Base-by-base conservation (phyloP, 2,888 invertebrate species). In the Elysia crispata region DNA sequence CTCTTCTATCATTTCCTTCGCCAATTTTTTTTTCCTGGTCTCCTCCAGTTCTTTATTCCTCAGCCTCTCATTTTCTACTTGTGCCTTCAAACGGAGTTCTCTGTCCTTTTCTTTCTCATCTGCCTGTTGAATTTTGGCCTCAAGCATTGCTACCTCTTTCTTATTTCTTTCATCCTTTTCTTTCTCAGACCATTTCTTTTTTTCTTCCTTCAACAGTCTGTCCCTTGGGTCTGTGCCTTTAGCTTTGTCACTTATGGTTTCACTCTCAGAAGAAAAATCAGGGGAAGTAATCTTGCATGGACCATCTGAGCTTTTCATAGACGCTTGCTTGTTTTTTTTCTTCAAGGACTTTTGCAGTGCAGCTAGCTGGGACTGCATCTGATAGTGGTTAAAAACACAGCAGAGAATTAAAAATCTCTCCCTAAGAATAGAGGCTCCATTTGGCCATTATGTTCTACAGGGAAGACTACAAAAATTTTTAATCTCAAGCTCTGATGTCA, bases 351-450 rank as follows among this genome's bases (percentile, higher is more conserved):
- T 15, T 30, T 79, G 79, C 28, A 79, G 74, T 0, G 11, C 28
- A 0, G 66, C 60, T 0, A 79, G 57, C n/a, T 79, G 67, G 66
- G 49, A 54, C 69, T 79, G 79, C 79, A 79, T 79, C 79, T 79
- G 64, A 30, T 69, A 20, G 23, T 50, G 50, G 13, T n/a, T 18
- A 73, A 50, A 70, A 70, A 70, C 18, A 33, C 3, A 67, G 20
- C 25, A 23, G n/a, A n/a, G n/a, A n/a, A n/a, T n/a, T n/a, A n/a
- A n/a, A n/a, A n/a, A n/a, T n/a, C n/a, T n/a, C n/a, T n/a, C n/a
- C n/a, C n/a, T n/a, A n/a, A n/a, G n/a, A n/a, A n/a, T n/a, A n/a
- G n/a, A n/a, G n/a, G n/a, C n/a, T n/a, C n/a, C n/a, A n/a, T n/a
- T n/a, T n/a, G n/a, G n/a, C n/a, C n/a, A n/a, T n/a, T n/a, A n/a